Percentiles rank a stretch among this genome's conserved stretches.
Conservation (phyloP, 2,113 vertebrate genomes). For the Alethe diademata region DNA sequence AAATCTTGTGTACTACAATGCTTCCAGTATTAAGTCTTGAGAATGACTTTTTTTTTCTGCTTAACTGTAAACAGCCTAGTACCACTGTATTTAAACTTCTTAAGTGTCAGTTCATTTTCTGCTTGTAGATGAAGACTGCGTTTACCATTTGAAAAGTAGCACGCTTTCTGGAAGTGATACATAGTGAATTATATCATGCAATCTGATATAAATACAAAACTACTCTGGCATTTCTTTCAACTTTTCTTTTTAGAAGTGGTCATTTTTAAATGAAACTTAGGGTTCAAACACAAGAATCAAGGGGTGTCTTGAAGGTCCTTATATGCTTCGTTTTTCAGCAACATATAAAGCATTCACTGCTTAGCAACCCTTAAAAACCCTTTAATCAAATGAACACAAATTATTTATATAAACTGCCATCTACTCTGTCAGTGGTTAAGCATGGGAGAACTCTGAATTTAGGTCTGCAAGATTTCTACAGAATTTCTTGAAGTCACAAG, state of each 20-base stretch:
- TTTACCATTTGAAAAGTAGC: slow-evolving; percentile 45
- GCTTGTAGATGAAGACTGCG: not conserved
- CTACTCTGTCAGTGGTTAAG: not conserved
- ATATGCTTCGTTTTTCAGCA: slow-evolving; percentile 3
- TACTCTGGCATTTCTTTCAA: not conserved
- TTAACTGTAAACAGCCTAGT: not conserved
- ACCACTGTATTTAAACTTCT: not conserved
- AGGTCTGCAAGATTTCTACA: not conserved
- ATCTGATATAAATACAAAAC: slow-evolving; percentile 43
- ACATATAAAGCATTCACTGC: slow-evolving; percentile 12
- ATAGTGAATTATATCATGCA: slow-evolving; percentile 39
- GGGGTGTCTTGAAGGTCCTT: not conserved
- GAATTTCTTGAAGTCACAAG: not conserved
- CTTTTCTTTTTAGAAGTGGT: not conserved
- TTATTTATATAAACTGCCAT: not conserved
- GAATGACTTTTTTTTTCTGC: not conserved
- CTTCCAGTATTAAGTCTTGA: not conserved
- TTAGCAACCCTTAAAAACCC: not conserved
- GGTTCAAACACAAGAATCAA: not conserved
- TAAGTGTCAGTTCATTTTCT: slow-evolving; percentile 38
- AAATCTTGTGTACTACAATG: not conserved
- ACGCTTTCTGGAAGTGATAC: slow-evolving; percentile 28
- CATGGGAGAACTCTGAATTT: not conserved
- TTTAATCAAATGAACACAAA: not conserved
- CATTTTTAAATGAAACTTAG: not conserved